Conservation (phyloP, 2,888 invertebrate species). For the Acanthosepion esculentum region DNA sequence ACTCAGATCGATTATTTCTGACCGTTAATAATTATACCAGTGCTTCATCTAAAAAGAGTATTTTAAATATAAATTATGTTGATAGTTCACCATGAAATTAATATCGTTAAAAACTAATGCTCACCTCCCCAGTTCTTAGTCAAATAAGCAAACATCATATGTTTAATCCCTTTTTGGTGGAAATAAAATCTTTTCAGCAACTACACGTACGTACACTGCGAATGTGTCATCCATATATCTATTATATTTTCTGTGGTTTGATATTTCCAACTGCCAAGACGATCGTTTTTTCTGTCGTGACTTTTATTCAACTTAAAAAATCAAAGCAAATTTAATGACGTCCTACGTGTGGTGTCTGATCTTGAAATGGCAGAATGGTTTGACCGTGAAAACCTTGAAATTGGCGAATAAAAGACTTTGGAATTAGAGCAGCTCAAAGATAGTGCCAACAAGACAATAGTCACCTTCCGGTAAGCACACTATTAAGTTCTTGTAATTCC, state of each 20-base stretch:
- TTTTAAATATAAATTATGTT: too few relatives aligned
- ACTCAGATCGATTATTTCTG: too few relatives aligned
- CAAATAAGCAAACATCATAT: too few relatives aligned
- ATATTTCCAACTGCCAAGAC: neutral
- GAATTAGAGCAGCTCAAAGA: slow-evolving; percentile 12
- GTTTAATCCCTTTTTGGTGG: too few relatives aligned
- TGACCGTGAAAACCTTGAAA: slow-evolving; percentile 6
- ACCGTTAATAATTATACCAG: too few relatives aligned
- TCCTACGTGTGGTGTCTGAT: neutral
- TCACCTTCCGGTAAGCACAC: neutral
- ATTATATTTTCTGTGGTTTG: neutral
- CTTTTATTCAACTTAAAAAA: too few relatives aligned
- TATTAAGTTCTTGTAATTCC: neutral
- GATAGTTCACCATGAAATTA: too few relatives aligned
- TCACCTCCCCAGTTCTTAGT: too few relatives aligned
- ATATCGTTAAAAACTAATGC: too few relatives aligned
- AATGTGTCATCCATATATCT: neutral
- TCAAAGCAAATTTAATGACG: slow-evolving; percentile 8
- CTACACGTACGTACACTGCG: too few relatives aligned
- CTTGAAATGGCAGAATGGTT: neutral
- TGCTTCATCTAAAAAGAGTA: too few relatives aligned
- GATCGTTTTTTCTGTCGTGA: neutral
- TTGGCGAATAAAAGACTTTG: neutral
- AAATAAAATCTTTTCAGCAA: too few relatives aligned
- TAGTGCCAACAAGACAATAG: neutral